Percentiles rank a stretch among this genome's conserved stretches.
phyloP scores from a whole-genome alignment of 2,113 vertebrate species.

The Hydrolagus affinis region DNA sequence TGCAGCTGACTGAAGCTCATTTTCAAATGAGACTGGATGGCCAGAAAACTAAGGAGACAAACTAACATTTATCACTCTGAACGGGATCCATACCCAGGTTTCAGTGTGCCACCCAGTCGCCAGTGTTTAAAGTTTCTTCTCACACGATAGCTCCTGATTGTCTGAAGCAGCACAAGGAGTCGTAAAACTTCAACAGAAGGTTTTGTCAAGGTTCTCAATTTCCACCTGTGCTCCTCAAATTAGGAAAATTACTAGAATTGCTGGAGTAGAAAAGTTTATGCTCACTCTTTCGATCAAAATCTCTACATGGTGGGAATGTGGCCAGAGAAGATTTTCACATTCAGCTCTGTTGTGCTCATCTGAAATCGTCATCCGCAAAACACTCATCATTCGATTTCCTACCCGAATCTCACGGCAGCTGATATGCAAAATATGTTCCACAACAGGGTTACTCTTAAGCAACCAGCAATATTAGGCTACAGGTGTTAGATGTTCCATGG shows the following conservation, averaged over 20 bases:
- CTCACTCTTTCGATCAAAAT: neutral
- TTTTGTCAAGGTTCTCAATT: neutral
- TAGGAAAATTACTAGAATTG: no score
- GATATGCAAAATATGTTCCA: neutral
- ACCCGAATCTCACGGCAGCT: neutral
- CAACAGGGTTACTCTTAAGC: neutral
- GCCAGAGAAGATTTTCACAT: constrained; percentile 1
- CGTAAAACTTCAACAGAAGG: neutral
- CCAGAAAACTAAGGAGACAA: neutral
- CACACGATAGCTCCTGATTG: neutral
- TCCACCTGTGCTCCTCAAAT: neutral
- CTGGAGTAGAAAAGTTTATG: neutral
- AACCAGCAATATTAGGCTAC: neutral
- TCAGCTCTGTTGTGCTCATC: neutral
- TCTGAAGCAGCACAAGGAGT: no score
- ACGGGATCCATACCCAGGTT: neutral
- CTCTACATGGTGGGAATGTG: no score
- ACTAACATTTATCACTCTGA: neutral
- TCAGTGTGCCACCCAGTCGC: neutral
- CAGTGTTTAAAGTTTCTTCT: neutral
- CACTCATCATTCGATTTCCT: constrained; percentile 15
- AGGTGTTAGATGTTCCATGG: neutral
- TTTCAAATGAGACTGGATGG: neutral
- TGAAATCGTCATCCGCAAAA: neutral
- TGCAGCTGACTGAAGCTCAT: neutral